A percentile compares a stretch with the other conserved stretches of the same genome.
Evolutionary conservation across 2,113 vertebrate genomes (phyloP).

Genomic region (Lontra canadensis): DNA sequence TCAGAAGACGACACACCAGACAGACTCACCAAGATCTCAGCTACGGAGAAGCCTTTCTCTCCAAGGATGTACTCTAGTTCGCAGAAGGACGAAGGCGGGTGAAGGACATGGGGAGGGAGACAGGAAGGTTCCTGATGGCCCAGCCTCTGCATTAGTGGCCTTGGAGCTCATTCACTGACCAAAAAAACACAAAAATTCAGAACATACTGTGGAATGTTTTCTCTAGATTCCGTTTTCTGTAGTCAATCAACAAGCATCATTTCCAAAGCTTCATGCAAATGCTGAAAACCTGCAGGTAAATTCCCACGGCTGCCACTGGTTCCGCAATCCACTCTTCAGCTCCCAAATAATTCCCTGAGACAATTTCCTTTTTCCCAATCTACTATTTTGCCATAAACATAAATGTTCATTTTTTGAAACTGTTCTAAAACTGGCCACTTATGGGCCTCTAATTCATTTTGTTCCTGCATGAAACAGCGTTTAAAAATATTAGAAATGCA

Average conservation of each 20-base stretch:
- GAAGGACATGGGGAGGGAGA: rapidly evolving
- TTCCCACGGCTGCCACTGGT: neutral
- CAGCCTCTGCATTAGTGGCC: too few species aligned
- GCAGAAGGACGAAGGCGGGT: neutral
- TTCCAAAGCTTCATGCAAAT: neutral
- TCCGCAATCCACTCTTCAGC: neutral
- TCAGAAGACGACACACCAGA: neutral
- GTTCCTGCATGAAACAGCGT: neutral
- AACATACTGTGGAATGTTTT: neutral
- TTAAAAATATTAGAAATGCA: neutral
- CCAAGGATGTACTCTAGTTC: neutral
- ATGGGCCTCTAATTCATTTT: neutral
- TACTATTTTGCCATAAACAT: neutral
- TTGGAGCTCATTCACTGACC: neutral
- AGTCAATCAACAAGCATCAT: too few species aligned
- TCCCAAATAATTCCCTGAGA: neutral
- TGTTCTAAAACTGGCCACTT: neutral
- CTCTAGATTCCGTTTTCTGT: neutral
- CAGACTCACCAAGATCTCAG: neutral
- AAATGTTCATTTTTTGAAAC: neutral
- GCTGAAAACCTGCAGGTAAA: neutral
- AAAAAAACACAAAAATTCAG: neutral
- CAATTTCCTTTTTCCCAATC: neutral
- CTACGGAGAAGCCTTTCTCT: neutral
- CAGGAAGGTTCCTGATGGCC: too few species aligned